Evolutionary conservation across 1,140 invertebrate species (phyloP).

Genomic region (Mya arenaria): DNA sequence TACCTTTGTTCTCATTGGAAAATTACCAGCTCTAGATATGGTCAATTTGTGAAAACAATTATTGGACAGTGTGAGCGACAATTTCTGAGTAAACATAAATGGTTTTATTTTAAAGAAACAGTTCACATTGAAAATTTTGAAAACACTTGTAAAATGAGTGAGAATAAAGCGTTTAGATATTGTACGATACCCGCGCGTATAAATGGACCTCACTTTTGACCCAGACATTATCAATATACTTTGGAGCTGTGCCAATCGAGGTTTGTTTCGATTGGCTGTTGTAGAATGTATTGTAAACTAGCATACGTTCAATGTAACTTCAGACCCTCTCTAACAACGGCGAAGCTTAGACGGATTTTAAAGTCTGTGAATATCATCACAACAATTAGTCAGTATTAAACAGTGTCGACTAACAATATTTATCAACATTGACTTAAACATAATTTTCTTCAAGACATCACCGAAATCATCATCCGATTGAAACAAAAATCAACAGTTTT

Average conservation of each 20-base stretch:
- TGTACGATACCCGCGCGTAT: neutral
- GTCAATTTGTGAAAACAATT: too few relatives aligned
- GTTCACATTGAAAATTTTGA: too few relatives aligned
- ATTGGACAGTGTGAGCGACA: too few relatives aligned
- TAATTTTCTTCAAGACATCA: neutral
- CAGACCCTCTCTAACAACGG: slow-evolving; percentile 36
- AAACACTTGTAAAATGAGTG: too few relatives aligned
- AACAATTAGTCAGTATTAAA: neutral
- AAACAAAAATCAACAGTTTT: neutral
- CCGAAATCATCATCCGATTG: neutral
- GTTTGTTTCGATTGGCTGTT: slow-evolving; percentile 23
- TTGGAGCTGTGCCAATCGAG: slow-evolving; percentile 72
- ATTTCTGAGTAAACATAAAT: too few relatives aligned
- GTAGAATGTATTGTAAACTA: slow-evolving; percentile 51
- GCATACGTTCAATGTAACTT: slow-evolving; percentile 2
- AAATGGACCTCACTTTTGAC: slow-evolving; percentile 56
- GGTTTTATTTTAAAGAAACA: too few relatives aligned
- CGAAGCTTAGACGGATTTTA: neutral
- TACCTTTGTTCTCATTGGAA: slow-evolving; percentile 41
- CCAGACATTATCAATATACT: slow-evolving; percentile 69
- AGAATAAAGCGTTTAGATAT: too few relatives aligned
- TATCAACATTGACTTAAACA: neutral
- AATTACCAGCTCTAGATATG: slow-evolving; percentile 29
- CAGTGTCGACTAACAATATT: neutral
- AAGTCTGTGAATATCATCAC: neutral